A percentile compares a stretch with the other conserved stretches of the same genome.
Conservation (phyloP, 2,113 vertebrate genomes). For the Scytalopus superciliaris region DNA sequence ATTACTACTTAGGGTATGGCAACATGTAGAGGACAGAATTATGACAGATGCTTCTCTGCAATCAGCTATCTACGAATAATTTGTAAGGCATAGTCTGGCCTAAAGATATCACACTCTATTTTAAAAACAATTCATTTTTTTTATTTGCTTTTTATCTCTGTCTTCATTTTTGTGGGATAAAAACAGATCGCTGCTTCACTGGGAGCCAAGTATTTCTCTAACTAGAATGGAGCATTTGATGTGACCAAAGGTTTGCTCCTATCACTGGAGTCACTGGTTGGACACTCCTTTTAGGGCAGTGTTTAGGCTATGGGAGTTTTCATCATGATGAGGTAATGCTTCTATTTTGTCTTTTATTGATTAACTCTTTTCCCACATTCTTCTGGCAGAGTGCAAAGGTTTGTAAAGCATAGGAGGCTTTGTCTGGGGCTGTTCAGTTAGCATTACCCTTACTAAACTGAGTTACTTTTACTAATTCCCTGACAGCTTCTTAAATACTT, state of each 20-base stretch:
- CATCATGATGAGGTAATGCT: conserved; percentile 46
- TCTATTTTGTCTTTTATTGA: conserved; percentile 66
- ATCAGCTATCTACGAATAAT: background rate
- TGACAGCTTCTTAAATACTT: background rate
- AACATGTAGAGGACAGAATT: background rate
- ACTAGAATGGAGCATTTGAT: background rate
- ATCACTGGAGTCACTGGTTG: conserved; percentile 1
- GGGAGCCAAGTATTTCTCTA: background rate
- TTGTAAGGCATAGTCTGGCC: background rate
- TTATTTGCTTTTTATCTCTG: background rate
- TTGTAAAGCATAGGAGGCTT: conserved; percentile 42
- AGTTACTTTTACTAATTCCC: conserved; percentile 42
- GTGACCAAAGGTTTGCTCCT: conserved; percentile 8
- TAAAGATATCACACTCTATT: background rate
- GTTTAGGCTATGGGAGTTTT: conserved; percentile 54
- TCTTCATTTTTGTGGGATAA: background rate
- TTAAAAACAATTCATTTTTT: conserved; percentile 24
- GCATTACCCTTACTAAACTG: conserved; percentile 30
- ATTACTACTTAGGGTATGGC: background rate
- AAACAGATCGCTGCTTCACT: background rate
- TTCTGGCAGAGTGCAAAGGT: conserved; percentile 43
- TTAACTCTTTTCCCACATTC: conserved; percentile 59
- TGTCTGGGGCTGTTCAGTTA: conserved; percentile 43
- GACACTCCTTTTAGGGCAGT: conserved; percentile 15
- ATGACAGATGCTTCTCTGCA: background rate